Base-by-base conservation (phyloP, 2,113 vertebrate genomes). In the Rhineura floridana region DNA sequence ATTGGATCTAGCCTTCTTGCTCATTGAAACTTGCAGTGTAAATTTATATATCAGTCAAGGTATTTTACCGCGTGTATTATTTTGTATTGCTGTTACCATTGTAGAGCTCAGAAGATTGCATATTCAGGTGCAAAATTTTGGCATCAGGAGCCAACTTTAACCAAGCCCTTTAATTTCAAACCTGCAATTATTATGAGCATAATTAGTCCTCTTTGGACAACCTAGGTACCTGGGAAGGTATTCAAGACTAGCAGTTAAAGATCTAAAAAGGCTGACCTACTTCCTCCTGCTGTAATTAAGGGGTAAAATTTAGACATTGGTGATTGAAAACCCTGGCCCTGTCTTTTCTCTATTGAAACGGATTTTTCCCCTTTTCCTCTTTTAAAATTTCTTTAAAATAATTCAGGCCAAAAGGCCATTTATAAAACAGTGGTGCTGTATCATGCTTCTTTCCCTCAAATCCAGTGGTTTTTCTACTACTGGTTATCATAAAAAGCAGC, bases 101-200 rank as follows among this genome's bases (percentile, higher is more conserved):
- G 77, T 48, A 86, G 84, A 0, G 0, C 83, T 87, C 86, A 91
- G 83, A 86, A 91, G 91, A 86, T 76, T 87, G 83, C 86, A 80
- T 82, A 59, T 93, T 89, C 87, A 87, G 86, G 44, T 90, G 89
- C 89, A 91, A 83, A 94, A 86, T 91, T 83, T 94, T 91, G 81
- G 85, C 87, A 81, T 87, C 78, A 44, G 59, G 36, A 81, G 84
- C 89, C 79, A 15, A 3, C 77, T 91, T 92, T 92, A 89, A 87
- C 59, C 42, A 89, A 76, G 52, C 5, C n/a, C 42, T 89, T 86
- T 89, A 90, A 87, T 89, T 86, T 75, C 88, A 90, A 77, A 81
- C 42, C 75, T 90, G 62, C 55, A 83, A 67, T 87, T 93, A 88
- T 91, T 91, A 84, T 42, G 69, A 48, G 11, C n/a, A 55, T 81